Percentiles rank a stretch among this genome's conserved stretches.
Conservation (phyloP, 1,140 invertebrate genomes). For the Lepidostoma basale region DNA sequence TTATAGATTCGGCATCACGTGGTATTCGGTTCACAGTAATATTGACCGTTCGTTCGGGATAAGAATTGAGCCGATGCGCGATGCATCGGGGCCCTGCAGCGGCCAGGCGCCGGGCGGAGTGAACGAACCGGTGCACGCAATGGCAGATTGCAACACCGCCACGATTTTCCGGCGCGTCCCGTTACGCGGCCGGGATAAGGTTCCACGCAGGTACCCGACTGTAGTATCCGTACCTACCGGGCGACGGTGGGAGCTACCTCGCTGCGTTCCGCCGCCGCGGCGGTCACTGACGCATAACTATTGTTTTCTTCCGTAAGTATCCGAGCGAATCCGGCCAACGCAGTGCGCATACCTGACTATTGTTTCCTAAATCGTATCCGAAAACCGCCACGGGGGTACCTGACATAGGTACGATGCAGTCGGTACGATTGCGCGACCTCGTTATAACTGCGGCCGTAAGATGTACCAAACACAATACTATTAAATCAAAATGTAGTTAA, state of each 20-base stretch:
- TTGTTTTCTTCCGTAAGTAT: constrained; percentile 41
- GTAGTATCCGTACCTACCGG: background rate
- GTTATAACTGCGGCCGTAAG: no score
- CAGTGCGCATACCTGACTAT: constrained; percentile 31
- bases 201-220: no score
- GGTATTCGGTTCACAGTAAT: no score
- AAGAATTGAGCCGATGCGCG: no score
- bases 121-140: constrained; percentile 23
- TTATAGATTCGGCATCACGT: no score
- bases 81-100: background rate
- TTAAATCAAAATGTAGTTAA: no score
- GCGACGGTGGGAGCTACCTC: background rate
- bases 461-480: no score
- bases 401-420: no score
- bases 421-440: no score
- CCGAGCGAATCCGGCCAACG: constrained; percentile 38
- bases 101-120: constrained; percentile 1
- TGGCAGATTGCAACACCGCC: constrained; percentile 34
- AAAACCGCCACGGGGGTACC: no score
- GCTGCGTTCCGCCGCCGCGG: constrained; percentile 17
- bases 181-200: constrained; percentile 42
- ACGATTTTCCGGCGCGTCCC: constrained; percentile 38
- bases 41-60: no score
- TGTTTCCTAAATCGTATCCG: constrained; percentile 29
- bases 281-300: constrained; percentile 42